Base-by-base conservation (phyloP, 2,797 vertebrate genomes). In the Muraenolepis orangiensis region DNA sequence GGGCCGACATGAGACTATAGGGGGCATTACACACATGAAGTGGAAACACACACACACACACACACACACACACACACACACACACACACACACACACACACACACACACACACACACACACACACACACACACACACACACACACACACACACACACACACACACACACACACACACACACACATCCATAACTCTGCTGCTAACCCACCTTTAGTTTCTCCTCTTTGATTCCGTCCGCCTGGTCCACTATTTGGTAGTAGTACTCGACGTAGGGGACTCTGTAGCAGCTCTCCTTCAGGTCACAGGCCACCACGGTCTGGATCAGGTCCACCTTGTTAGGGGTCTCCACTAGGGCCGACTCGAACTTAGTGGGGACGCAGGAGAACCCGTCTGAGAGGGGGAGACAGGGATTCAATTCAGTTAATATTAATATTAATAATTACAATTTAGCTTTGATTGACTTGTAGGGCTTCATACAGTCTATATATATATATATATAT, bases 281-380 rank as follows among this genome's bases (percentile, higher is more conserved):
- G 83, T 91, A 94, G 80, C 92, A 93, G 78, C 91, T 92, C 69
- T 92, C 91, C 81, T 89, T 94, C 84, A 93, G 85, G 79, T 94
- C 80, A 0, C 95, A 95, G 67, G 66, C 78, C 20, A 70, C 78
- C 81, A 93, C 90, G 0, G 71, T 95, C 84, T 46, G 84, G 84
- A 95, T 79, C 31, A 93, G 71, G n/a, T 94, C 92, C 68, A 83
- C 80, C 75, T 91, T 92, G 18, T 88, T 93, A 0, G 91, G 92
- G 1, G 74, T 95, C 83, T 93, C 91, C 81, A 95, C 81, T 40
- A 94, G 80, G 13, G 87, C 89, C 0, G 92, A 87, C 79, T 86
- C 91, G 71, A 95, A 94, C 84, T 91, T 93, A 1, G 87, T 94
- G 74, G 95, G 94, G 14, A 92, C 31, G 4, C 93, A 95, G 72